phyloP scores from a whole-genome alignment of 2,113 vertebrate genomes.

The Leucoraja erinaceus region DNA sequence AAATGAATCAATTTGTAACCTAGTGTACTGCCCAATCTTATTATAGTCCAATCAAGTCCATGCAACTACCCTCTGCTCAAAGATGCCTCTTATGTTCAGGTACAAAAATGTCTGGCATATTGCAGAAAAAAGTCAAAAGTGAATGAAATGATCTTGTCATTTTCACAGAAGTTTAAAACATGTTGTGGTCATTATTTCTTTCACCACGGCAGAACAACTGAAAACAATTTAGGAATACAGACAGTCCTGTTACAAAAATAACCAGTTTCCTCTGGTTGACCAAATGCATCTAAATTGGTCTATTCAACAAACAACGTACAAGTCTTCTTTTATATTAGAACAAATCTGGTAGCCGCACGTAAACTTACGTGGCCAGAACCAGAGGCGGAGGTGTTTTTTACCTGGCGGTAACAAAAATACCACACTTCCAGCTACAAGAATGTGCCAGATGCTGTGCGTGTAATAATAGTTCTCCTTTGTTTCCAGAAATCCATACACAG shows the following conservation, averaged over 20 bases:
- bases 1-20: neutral
- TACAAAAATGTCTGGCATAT: neutral
- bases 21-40: neutral
- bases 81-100: neutral
- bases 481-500: slow-evolving; percentile 76
- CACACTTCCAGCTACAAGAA: slow-evolving; percentile 79
- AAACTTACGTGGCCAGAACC: slow-evolving; percentile 65
- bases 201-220: neutral
- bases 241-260: neutral
- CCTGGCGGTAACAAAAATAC: slow-evolving; percentile 81
- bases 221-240: slow-evolving; percentile 13
- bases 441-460: slow-evolving; percentile 90
- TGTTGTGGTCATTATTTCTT: neutral
- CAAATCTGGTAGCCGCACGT: slow-evolving; percentile 85
- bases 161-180: neutral
- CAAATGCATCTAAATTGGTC: neutral
- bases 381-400: slow-evolving; percentile 57
- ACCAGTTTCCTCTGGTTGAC: neutral
- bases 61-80: neutral
- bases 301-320: slow-evolving; percentile 5
- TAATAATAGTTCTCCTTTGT: slow-evolving; percentile 93
- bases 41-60: neutral
- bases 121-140: neutral
- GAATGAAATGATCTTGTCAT: neutral
- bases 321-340: slow-evolving; percentile 31